Evolutionary conservation across 2,113 vertebrate genomes (phyloP).

Genomic region (Xiphophorus couchianus): DNA sequence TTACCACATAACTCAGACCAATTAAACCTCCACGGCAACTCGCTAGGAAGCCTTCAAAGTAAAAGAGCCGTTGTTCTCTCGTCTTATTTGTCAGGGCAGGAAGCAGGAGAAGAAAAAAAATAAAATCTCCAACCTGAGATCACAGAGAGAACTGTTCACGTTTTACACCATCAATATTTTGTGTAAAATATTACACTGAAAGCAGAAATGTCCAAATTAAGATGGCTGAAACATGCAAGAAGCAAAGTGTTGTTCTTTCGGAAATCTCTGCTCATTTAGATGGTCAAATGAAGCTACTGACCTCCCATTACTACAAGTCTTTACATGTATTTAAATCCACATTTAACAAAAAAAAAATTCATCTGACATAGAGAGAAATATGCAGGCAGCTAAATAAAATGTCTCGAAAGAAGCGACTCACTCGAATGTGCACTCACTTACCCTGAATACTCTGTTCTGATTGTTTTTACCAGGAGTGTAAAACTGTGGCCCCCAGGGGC

Average conservation of each 20-base stretch:
- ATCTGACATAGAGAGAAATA: neutral
- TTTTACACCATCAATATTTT: neutral
- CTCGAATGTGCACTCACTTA: neutral
- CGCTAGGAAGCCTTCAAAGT: neutral
- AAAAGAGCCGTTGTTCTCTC: neutral
- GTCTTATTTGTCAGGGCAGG: neutral
- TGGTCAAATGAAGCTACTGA: neutral
- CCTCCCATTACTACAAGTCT: neutral
- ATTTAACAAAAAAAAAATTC: neutral
- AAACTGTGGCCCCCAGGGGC: neutral
- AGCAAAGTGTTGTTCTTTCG: neutral
- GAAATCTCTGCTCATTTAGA: neutral
- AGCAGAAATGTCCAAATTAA: neutral
- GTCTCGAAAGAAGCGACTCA: neutral
- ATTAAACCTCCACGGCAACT: conserved; percentile 34
- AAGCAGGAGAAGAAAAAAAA: too few relatives aligned
- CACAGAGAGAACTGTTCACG: neutral
- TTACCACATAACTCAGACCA: conserved; percentile 36
- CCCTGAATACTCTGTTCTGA: neutral
- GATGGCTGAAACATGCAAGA: neutral
- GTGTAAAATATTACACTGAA: neutral
- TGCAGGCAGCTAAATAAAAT: too few relatives aligned
- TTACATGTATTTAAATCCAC: neutral
- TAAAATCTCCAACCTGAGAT: neutral
- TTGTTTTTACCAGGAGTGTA: neutral